These are phyloP conservation scores for Neria commutata DNA, from an alignment of 2,888 invertebrate species.

Conservation along the genomic window DNA sequence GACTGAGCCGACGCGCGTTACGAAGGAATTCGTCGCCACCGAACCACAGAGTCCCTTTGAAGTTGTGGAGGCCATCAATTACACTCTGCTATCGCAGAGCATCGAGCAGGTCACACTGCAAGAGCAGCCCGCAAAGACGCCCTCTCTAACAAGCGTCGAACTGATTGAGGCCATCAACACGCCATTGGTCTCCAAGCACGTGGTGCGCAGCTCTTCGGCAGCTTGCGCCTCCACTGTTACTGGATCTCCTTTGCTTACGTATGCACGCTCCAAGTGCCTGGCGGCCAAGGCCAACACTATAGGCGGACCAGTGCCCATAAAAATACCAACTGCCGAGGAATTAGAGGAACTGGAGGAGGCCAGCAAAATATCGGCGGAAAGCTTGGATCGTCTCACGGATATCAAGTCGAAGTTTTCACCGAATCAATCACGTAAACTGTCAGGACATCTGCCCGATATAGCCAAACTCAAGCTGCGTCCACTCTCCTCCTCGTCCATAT, in stretches of 20 bases:
- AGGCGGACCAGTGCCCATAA: slow-evolving; percentile 46
- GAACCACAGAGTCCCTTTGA: slow-evolving; percentile 44
- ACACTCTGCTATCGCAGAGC: slow-evolving; percentile 43
- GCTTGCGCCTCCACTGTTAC: slow-evolving; percentile 40
- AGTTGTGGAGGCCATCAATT: slow-evolving; percentile 44
- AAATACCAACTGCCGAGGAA: slow-evolving; percentile 49
- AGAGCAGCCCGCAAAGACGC: slow-evolving; percentile 20
- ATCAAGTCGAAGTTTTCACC: slow-evolving; percentile 56
- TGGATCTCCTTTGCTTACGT: slow-evolving; percentile 53
- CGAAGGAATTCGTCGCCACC: slow-evolving; percentile 45
- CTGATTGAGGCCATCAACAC: slow-evolving; percentile 48
- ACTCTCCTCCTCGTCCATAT: slow-evolving; percentile 60
- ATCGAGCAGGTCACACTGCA: slow-evolving; percentile 41
- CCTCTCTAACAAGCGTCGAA: slow-evolving; percentile 17
- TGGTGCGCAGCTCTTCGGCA: slow-evolving; percentile 47
- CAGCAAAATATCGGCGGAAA: slow-evolving; percentile 55
- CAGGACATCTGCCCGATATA: slow-evolving; percentile 48
- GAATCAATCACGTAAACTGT: slow-evolving; percentile 42
- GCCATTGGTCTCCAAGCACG: slow-evolving; percentile 48
- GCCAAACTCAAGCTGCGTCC: slow-evolving; percentile 58
- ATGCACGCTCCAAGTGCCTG: slow-evolving; percentile 55
- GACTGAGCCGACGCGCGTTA: slow-evolving; percentile 21
- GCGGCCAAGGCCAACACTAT: slow-evolving; percentile 46
- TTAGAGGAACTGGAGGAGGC: slow-evolving; percentile 52
- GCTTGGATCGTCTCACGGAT: slow-evolving; percentile 55